phyloP scores from a whole-genome alignment of 2,888 invertebrate genomes.

The Megamerina dolium region DNA sequence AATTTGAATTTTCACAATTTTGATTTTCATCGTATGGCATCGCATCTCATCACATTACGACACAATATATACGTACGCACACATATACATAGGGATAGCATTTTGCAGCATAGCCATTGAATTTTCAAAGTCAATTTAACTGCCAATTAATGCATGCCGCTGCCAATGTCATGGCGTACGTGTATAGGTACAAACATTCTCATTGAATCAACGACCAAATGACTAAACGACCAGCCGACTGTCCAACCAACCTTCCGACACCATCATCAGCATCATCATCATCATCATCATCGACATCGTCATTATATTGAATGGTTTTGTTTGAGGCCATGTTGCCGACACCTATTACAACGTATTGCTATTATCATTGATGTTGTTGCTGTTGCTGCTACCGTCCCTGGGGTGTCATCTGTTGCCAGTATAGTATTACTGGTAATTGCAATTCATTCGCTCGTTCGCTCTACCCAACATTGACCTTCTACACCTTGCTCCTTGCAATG shows the following conservation, averaged over 20 bases:
- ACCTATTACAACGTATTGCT: background rate
- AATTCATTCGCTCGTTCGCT: constrained; percentile 5
- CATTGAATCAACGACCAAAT: too few relatives aligned
- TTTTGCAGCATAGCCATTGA: too few relatives aligned
- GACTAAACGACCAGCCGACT: too few relatives aligned
- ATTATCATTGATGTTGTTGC: constrained; percentile 5
- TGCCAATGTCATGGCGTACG: too few relatives aligned
- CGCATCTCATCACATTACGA: too few relatives aligned
- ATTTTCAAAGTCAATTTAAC: constrained; percentile 41
- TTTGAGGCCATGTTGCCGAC: background rate
- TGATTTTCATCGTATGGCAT: too few relatives aligned
- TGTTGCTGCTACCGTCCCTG: constrained; percentile 18
- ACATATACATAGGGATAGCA: too few relatives aligned
- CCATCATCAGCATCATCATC: constrained; percentile 1
- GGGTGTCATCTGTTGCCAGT: constrained; percentile 28
- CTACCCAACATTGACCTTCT: constrained; percentile 17
- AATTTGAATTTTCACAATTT: too few relatives aligned
- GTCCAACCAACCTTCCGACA: too few relatives aligned
- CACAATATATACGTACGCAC: too few relatives aligned
- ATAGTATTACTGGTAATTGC: constrained; percentile 19
- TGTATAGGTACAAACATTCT: too few relatives aligned
- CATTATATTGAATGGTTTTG: background rate
- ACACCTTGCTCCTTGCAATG: background rate
- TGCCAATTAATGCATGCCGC: constrained; percentile 39
- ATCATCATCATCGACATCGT: background rate